Conservation (phyloP, 1,140 invertebrate genomes). For the Trichoplusia ni region DNA sequence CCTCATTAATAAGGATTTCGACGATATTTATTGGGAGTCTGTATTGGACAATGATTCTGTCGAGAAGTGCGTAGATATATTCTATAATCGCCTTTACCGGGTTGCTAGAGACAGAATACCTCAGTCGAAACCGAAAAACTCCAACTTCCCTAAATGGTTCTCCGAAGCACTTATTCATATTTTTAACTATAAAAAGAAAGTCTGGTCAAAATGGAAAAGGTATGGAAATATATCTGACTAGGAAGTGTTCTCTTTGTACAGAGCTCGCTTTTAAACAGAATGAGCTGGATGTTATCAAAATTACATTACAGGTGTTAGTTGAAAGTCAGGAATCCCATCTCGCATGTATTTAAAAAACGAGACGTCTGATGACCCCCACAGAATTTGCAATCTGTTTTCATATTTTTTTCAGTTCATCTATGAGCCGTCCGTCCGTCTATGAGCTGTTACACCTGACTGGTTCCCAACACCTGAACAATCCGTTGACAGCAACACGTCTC, state of each 20-base stretch:
- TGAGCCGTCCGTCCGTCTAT: neutral
- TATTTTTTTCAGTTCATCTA: constrained; percentile 18
- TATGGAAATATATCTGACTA: constrained; percentile 19
- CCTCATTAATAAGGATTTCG: neutral
- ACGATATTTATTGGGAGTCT: neutral
- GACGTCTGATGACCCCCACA: neutral
- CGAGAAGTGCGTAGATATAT: neutral
- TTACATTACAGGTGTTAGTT: constrained; percentile 11
- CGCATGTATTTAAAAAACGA: neutral
- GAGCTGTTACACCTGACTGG: neutral
- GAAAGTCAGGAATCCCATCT: neutral
- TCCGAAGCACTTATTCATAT: constrained; percentile 2
- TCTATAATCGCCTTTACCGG: no score
- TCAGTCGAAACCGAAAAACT: neutral
- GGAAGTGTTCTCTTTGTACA: constrained; percentile 17
- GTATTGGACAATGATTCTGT: neutral
- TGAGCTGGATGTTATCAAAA: neutral
- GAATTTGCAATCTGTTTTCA: constrained; percentile 21
- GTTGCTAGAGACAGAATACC: no score
- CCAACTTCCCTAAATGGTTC: constrained; percentile 9
- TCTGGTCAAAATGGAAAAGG: constrained; percentile 22
- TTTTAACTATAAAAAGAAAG: constrained; percentile 10
- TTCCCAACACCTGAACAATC: neutral
- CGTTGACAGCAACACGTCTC: neutral
- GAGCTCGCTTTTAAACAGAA: constrained; percentile 18